Evolutionary conservation across 1,140 invertebrate genomes (phyloP).

Genomic region (Leptinotarsa defecta): DNA sequence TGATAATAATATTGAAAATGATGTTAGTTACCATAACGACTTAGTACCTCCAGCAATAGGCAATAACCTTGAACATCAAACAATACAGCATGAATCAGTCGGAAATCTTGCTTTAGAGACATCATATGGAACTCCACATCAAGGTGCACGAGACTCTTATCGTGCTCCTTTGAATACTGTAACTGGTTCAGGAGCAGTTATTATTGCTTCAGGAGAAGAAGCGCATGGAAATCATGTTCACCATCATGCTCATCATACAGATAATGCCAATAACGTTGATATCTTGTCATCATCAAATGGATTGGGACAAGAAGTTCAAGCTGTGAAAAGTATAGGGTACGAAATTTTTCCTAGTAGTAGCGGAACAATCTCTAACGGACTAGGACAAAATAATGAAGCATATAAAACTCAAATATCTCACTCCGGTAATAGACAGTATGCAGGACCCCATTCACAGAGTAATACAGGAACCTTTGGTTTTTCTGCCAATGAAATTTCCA

Average conservation of each 20-base stretch:
- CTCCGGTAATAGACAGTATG: constrained; percentile 58
- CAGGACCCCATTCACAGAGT: constrained; percentile 52
- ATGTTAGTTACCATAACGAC: constrained; percentile 42
- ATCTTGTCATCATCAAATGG: constrained; percentile 41
- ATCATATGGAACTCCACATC: constrained; percentile 49
- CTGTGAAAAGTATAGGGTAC: constrained; percentile 58
- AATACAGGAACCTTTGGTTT: constrained; percentile 28
- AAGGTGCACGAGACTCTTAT: constrained; percentile 53
- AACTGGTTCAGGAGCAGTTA: constrained; percentile 53
- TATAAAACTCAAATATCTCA: constrained; percentile 46
- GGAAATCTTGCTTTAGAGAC: constrained; percentile 39
- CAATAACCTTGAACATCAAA: constrained; percentile 11
- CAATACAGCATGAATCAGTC: background rate
- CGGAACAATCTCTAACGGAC: constrained; percentile 33
- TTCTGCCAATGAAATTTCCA: background rate
- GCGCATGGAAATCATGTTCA: constrained; percentile 33
- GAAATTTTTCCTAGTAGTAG: constrained; percentile 54
- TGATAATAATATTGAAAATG: constrained; percentile 32
- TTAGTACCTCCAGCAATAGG: constrained; percentile 57
- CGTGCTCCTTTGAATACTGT: constrained; percentile 53
- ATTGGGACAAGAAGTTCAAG: constrained; percentile 52
- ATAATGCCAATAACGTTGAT: constrained; percentile 12
- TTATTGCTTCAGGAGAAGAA: constrained; percentile 48
- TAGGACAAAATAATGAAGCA: constrained; percentile 7
- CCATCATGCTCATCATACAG: constrained; percentile 21